These are phyloP conservation scores for Paramisgurnus dabryanus DNA, from an alignment of 2,113 vertebrate species.

Conservation along the genomic window DNA sequence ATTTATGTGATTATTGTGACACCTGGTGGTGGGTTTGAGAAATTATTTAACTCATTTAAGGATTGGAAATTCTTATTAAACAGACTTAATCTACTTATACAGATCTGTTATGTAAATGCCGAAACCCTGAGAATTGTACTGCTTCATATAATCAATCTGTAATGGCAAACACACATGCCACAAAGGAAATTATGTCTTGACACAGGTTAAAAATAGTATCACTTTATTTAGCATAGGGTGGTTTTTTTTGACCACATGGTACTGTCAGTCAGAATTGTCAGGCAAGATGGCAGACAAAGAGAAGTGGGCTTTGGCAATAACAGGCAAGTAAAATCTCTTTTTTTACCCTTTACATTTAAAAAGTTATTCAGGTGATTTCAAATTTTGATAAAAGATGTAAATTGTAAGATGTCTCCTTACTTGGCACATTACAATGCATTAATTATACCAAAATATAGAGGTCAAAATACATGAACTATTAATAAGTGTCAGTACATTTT, in stretches of 20 bases:
- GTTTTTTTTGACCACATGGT: constrained; percentile 61
- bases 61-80: too few relatives aligned
- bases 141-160: not conserved
- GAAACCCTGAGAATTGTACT: too few relatives aligned
- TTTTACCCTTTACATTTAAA: not conserved
- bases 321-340: constrained; percentile 70
- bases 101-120: too few relatives aligned
- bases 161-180: constrained; percentile 24
- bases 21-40: too few relatives aligned
- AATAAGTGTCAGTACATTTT: not conserved
- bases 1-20: too few relatives aligned
- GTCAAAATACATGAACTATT: not conserved
- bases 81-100: too few relatives aligned
- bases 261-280: constrained; percentile 72
- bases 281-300: constrained; percentile 75
- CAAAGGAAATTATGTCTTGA: constrained; percentile 52
- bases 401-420: not conserved
- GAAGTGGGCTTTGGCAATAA: constrained; percentile 65
- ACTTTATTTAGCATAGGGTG: constrained; percentile 36
- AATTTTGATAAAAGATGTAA: not conserved
- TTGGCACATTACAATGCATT: not conserved
- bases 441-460: not conserved
- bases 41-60: too few relatives aligned
- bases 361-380: not conserved
- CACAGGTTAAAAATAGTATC: constrained; percentile 69